A percentile compares a stretch with the other conserved stretches of the same genome.
Conservation (phyloP, 2,888 invertebrate genomes). For the Chesias legatella region DNA sequence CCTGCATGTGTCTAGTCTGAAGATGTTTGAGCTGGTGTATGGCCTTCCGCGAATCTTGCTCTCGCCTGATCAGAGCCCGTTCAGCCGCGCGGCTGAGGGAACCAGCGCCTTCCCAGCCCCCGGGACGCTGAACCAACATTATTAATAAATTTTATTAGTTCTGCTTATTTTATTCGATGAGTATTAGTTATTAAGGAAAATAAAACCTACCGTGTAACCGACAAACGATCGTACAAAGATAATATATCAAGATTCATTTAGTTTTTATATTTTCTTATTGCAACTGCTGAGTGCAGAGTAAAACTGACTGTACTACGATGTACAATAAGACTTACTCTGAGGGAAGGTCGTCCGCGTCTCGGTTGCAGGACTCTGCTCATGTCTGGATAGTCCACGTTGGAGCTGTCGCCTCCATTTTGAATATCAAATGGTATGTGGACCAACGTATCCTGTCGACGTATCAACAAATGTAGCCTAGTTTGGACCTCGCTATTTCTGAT, state of each 20-base stretch:
- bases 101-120: slow-evolving; percentile 56
- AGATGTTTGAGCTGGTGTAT: slow-evolving; percentile 70
- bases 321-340: slow-evolving; percentile 46
- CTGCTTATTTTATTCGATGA: too few relatives aligned
- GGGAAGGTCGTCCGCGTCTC: slow-evolving; percentile 62
- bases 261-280: too few relatives aligned
- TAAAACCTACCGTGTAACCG: too few relatives aligned
- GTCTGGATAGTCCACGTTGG: slow-evolving; percentile 47
- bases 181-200: too few relatives aligned
- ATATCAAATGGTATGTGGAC: slow-evolving; percentile 73
- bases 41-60: slow-evolving; percentile 72
- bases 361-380: slow-evolving; percentile 55
- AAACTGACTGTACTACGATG: neutral
- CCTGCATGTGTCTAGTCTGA: slow-evolving; percentile 70
- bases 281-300: too few relatives aligned
- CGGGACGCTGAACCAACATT: slow-evolving; percentile 41
- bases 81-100: slow-evolving; percentile 64
- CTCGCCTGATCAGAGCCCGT: slow-evolving; percentile 62
- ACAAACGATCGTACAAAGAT: too few relatives aligned
- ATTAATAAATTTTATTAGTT: neutral
- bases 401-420: slow-evolving; percentile 45
- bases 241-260: too few relatives aligned
- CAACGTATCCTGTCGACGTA: slow-evolving; percentile 52
- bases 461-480: neutral
- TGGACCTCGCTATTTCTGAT: too few relatives aligned